Percentiles rank a stretch among this genome's conserved stretches.
Evolutionary conservation across 2,888 invertebrate species (phyloP).

Genomic region (Margaritifera margaritifera): DNA sequence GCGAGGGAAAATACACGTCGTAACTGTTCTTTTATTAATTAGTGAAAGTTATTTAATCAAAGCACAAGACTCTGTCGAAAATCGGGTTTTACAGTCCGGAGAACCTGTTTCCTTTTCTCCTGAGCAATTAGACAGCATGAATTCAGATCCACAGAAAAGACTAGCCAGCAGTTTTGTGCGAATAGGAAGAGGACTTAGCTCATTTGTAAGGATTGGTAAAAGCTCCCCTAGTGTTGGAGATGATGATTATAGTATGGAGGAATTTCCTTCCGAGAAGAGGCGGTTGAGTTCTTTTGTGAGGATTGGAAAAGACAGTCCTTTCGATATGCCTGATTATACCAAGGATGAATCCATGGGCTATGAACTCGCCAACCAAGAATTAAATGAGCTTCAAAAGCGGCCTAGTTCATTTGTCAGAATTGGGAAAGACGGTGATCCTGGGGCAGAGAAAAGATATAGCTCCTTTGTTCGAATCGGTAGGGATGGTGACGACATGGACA

Average conservation of each 20-base stretch:
- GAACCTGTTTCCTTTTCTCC: no score
- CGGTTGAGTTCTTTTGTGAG: constrained; percentile 38
- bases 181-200: constrained; percentile 34
- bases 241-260: neutral
- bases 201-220: constrained; percentile 25
- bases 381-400: constrained; percentile 6
- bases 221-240: neutral
- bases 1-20: no score
- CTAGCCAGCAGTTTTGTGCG: constrained; percentile 33
- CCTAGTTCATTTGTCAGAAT: constrained; percentile 20
- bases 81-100: no score
- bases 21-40: no score
- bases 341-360: constrained; percentile 7
- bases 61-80: no score
- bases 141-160: constrained; percentile 17
- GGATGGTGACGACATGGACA: constrained; percentile 6
- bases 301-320: constrained; percentile 33
- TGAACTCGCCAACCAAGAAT: constrained; percentile 7
- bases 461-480: neutral
- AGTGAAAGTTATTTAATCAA: no score
- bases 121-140: no score
- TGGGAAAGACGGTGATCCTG: constrained; percentile 12
- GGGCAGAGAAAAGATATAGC: constrained; percentile 4
- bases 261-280: constrained; percentile 6
- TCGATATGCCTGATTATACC: constrained; percentile 7